These are phyloP conservation scores for Tetrapedia diversipes DNA, from an alignment of 2,888 invertebrate genomes.

Conservation along the genomic window DNA sequence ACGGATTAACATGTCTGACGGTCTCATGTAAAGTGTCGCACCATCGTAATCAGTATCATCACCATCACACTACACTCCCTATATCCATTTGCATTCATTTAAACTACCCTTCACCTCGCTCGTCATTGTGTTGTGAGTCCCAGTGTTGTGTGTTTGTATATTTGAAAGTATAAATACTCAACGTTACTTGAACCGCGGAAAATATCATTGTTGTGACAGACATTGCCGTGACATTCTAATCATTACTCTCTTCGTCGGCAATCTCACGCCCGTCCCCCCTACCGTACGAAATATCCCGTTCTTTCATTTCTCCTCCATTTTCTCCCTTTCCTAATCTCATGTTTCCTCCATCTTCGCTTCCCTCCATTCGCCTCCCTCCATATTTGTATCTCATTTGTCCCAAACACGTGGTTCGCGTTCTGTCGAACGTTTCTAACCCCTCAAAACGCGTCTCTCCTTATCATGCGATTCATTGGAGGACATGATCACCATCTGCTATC, in stretches of 20 bases:
- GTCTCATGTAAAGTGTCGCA: constrained; percentile 62
- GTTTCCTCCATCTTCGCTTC: not conserved
- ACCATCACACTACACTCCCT: constrained; percentile 63
- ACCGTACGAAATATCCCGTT: constrained; percentile 6
- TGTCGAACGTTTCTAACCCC: not conserved
- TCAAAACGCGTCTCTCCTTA: not conserved
- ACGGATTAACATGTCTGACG: constrained; percentile 67
- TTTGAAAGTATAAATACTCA: constrained; percentile 83
- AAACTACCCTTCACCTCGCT: constrained; percentile 62
- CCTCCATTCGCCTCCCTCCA: not conserved
- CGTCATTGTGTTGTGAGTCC: constrained; percentile 79
- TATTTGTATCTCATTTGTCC: not conserved
- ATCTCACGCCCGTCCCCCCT: constrained; percentile 29
- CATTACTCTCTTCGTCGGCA: constrained; percentile 61
- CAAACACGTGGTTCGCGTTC: not conserved
- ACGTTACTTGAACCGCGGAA: constrained; percentile 77
- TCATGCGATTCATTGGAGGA: constrained; percentile 24
- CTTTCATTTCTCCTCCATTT: not conserved
- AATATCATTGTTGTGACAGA: constrained; percentile 48
- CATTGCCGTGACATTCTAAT: constrained; percentile 58
- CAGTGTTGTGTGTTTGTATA: constrained; percentile 81
- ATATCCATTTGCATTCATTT: constrained; percentile 63
- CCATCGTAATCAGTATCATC: constrained; percentile 69
- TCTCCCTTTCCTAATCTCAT: not conserved
- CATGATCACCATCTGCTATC: constrained; percentile 21